Evolutionary conservation across 2,113 vertebrate genomes (phyloP).

Genomic region (Talpa occidentalis): DNA sequence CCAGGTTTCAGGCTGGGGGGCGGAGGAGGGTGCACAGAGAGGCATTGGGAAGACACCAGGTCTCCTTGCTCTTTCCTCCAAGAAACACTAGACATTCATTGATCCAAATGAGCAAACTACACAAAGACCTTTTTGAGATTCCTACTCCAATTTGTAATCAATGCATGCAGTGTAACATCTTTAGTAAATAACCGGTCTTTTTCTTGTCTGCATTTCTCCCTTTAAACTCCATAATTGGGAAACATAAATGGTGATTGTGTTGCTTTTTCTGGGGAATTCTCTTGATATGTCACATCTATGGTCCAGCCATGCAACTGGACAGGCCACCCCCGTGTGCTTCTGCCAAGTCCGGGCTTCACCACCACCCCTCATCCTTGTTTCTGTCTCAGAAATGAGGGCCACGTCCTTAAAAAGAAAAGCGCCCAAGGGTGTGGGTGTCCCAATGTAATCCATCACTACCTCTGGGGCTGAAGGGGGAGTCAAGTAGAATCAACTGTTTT

Average conservation of each 20-base stretch:
- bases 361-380: too few species aligned
- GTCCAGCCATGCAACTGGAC: background rate
- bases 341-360: background rate
- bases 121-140: background rate
- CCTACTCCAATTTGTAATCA: background rate
- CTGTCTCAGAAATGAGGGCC: background rate
- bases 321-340: background rate
- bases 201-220: background rate
- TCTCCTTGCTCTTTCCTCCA: background rate
- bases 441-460: background rate
- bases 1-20: background rate
- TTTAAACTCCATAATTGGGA: constrained; percentile 11
- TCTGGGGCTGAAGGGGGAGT: background rate
- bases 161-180: background rate
- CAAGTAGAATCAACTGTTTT: background rate
- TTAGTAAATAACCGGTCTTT: background rate
- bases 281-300: background rate
- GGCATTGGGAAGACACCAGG: too few species aligned
- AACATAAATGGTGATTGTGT: background rate
- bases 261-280: background rate
- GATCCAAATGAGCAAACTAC: background rate
- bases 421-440: background rate
- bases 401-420: background rate
- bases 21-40: background rate
- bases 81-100: background rate